Evolutionary conservation across 2,888 invertebrate species (phyloP).

Genomic region (Tillus elongatus): DNA sequence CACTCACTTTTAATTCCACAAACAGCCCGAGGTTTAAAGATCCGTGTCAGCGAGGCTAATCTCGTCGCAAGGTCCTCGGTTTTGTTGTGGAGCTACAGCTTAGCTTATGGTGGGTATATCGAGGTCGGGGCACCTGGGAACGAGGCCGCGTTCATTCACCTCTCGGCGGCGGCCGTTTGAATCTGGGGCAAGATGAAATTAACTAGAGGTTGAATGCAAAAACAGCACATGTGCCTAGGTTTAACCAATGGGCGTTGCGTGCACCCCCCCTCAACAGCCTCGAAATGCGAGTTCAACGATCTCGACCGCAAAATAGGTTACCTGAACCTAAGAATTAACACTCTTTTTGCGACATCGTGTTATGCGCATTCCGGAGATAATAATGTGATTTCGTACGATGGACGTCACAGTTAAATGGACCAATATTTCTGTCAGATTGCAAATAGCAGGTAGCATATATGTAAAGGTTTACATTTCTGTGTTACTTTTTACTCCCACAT

Average conservation of each 20-base stretch:
- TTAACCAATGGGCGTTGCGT: conserved; percentile 31
- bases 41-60: conserved; percentile 34
- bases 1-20: conserved; percentile 36
- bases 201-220: conserved; percentile 44
- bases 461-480: too few species aligned
- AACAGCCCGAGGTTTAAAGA: conserved; percentile 32
- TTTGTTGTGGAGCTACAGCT: background rate
- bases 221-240: conserved; percentile 38
- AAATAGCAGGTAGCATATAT: too few species aligned
- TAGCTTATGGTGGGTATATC: conserved; percentile 24
- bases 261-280: conserved; percentile 29
- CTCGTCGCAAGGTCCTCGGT: conserved; percentile 24
- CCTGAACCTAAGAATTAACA: conserved; percentile 30
- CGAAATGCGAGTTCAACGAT: conserved; percentile 40
- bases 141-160: conserved; percentile 54
- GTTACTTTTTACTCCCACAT: too few species aligned
- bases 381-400: too few species aligned
- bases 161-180: conserved; percentile 40
- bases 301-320: conserved; percentile 41
- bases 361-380: too few species aligned
- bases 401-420: too few species aligned
- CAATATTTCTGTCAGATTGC: too few species aligned
- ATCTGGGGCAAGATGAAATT: conserved; percentile 59
- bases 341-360: conserved; percentile 25
- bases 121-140: conserved; percentile 41